Conservation (phyloP, 1,140 invertebrate genomes). For the Drosophila mauritiana region DNA sequence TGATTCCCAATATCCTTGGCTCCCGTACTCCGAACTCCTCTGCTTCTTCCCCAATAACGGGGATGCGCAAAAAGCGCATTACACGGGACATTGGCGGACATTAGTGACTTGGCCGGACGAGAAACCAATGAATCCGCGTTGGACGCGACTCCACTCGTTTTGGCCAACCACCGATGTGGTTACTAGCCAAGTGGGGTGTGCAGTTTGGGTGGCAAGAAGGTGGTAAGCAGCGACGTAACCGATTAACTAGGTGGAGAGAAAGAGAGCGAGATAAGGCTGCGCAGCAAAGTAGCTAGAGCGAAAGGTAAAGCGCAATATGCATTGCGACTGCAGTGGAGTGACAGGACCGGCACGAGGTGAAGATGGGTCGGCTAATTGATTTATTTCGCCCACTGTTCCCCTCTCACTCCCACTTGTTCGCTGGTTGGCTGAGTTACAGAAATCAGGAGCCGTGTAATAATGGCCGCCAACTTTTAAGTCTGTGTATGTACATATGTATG, state of each 20-base stretch:
- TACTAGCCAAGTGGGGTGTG: neutral
- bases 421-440: conserved; percentile 51
- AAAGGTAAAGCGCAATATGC: conserved; percentile 4
- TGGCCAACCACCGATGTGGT: conserved; percentile 10
- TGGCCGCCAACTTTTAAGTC: conserved; percentile 39
- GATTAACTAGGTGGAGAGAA: conserved; percentile 19
- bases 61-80: conserved; percentile 66
- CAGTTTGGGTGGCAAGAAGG: conserved; percentile 5
- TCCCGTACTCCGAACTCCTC: no score
- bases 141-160: conserved; percentile 32
- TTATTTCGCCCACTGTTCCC: conserved; percentile 47
- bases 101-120: conserved; percentile 47
- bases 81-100: conserved; percentile 40
- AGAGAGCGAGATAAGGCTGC: conserved; percentile 13
- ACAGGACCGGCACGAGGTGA: conserved; percentile 30
- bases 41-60: neutral
- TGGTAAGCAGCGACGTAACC: conserved; percentile 24
- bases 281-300: conserved; percentile 9
- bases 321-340: conserved; percentile 37
- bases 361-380: conserved; percentile 65
- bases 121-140: conserved; percentile 59
- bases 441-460: conserved; percentile 55
- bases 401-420: conserved; percentile 9
- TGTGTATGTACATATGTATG: no score
- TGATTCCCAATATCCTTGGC: neutral